These are phyloP conservation scores for Characodon lateralis DNA, from an alignment of 2,797 vertebrate genomes.

Conservation along the genomic window DNA sequence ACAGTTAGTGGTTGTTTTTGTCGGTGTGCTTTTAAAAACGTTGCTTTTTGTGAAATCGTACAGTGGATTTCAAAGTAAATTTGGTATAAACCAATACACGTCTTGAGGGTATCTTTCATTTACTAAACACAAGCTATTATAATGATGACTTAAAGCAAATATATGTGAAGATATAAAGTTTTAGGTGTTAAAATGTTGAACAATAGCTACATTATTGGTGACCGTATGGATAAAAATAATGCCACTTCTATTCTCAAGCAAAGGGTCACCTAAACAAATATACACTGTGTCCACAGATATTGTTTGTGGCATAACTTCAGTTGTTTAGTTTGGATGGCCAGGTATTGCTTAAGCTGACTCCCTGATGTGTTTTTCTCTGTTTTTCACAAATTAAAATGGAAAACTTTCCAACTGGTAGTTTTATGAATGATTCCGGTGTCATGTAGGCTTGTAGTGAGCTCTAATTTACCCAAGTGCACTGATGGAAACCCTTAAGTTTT, in stretches of 20 bases:
- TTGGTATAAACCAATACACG: not conserved
- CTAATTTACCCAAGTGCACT: constrained; percentile 49
- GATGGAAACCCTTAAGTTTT: constrained; percentile 17
- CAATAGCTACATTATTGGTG: not conserved
- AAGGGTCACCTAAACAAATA: not conserved
- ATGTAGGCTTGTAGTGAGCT: constrained; percentile 4
- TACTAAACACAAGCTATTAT: not conserved
- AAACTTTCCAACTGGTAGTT: constrained; percentile 35
- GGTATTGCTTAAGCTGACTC: not conserved
- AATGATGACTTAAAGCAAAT: not conserved
- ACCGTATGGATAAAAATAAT: not conserved
- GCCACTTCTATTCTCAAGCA: not conserved
- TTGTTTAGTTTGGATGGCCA: not conserved
- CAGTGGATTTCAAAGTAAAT: not conserved
- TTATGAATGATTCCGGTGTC: constrained; percentile 12
- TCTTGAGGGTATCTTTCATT: not conserved
- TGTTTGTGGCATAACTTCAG: not conserved
- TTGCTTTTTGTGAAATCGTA: not conserved
- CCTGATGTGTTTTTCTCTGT: not conserved
- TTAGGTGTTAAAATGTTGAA: not conserved
- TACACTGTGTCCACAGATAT: not conserved
- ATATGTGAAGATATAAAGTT: not conserved
- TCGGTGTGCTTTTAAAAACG: not conserved
- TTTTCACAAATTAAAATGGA: not conserved
- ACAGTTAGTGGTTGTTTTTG: not conserved